Base-by-base conservation (phyloP, 1,140 invertebrate genomes). In the Camponotus pennsylvanicus region DNA sequence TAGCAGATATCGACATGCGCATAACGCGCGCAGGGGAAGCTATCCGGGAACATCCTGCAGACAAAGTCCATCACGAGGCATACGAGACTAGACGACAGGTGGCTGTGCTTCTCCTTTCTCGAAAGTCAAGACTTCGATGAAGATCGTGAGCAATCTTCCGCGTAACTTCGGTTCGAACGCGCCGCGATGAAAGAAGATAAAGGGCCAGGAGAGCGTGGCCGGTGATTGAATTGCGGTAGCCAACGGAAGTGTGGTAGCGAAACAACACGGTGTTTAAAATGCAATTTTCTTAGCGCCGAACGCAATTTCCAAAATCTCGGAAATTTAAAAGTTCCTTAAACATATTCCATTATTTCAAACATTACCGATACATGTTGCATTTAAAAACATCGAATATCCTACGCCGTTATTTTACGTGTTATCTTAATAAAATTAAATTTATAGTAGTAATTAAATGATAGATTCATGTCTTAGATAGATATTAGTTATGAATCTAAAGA, bases 1-100 rank as follows among this genome's bases (percentile, higher is more conserved):
- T 89, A 42, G 52, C 18, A 63, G 71, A 86, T 86, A 85, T 55
- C 49, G 52, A 89, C 61, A 42, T 40, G 52, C 73, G 66, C 73
- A 57, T 89, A 85, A 89, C 86, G 86, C 79, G 80, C 57, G 59
- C 77, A 52, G 55, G 49, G 66, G 52, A 57, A 73, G 69, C 79
- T 52, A 63, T 32, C 57, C 69, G 69, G 45, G 79, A 83, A 83
- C 55, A 63, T 75, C 55, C 79, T 61, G 88, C 80, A 84, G 70
- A 89, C 77, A 67, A 66, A 82, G 69, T 86, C 77, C 57, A 76
- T 73, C 59, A 76, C 77, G 52, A 77, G 69, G 59, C 42, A 70
- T 76, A 87, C 69, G 61, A 66, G 27, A 75, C 64, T 85, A 82
- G 87, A 77, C 91, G 89, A 92, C 91, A 92, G 91, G 91, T 92